Percentiles rank a stretch among this genome's conserved stretches.
phyloP scores from a whole-genome alignment of 2,888 invertebrate species.

The Cataglyphis livida region DNA sequence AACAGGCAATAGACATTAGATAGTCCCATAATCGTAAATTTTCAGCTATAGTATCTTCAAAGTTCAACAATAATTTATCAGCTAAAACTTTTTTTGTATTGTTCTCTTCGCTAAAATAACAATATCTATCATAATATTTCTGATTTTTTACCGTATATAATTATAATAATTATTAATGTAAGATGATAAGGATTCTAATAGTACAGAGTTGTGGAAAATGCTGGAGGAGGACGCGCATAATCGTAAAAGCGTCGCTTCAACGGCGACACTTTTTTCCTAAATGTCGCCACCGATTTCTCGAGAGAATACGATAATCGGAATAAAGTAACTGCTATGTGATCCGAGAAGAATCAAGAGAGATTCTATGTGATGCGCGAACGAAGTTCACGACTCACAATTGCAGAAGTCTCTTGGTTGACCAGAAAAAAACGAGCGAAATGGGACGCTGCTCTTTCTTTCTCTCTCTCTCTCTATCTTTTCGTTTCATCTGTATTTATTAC shows the following conservation, averaged over 20 bases:
- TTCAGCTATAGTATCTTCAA: background rate
- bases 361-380: slow-evolving; percentile 34
- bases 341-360: slow-evolving; percentile 11
- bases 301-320: slow-evolving; percentile 37
- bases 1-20: background rate
- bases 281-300: slow-evolving; percentile 21
- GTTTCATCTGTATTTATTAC: slow-evolving; percentile 69
- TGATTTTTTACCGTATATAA: background rate
- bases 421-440: background rate
- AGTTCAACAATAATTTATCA: background rate
- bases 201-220: background rate
- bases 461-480: slow-evolving; percentile 13
- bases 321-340: slow-evolving; percentile 30
- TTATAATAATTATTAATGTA: background rate
- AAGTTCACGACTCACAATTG: slow-evolving; percentile 35
- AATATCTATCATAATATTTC: background rate
- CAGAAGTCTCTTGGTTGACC: slow-evolving; percentile 10
- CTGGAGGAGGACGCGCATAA: background rate
- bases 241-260: slow-evolving; percentile 12
- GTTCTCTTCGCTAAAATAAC: slow-evolving; percentile 5
- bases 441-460: background rate
- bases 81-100: background rate
- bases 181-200: slow-evolving; percentile 3
- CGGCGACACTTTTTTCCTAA: slow-evolving; percentile 24
- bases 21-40: background rate